Base-by-base conservation (phyloP, 2,797 vertebrate species). In the Hydrolagus colliei region DNA sequence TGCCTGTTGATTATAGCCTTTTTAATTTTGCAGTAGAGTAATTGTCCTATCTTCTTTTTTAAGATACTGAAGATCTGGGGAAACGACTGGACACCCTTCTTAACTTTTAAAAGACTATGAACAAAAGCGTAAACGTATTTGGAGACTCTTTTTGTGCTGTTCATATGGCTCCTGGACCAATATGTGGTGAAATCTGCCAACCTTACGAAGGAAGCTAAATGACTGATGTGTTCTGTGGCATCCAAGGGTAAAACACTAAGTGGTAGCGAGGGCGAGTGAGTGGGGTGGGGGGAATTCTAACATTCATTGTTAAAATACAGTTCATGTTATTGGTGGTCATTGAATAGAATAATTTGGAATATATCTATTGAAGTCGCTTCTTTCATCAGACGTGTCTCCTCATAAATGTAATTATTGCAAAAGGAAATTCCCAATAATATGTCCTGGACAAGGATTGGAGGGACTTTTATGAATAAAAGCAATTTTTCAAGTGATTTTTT, bases 301-400 rank as follows among this genome's bases (percentile, higher is more conserved):
- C 90, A 91, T 88, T 89, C 87, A 32, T n/a, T 72, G 86, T 84
- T 86, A 82, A 86, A 86, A 9, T n/a, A 13, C 72, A 86, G 62
- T 27, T 90, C 91, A 91, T 87, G 91, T 92, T 68, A 90, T 93
- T 92, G 93, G 92, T 86, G 90, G 93, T 92, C 92, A 94, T 92
- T 88, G 89, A 88, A 95, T 93, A 90, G 92, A 94, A 93, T 92
- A 94, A 92, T 94, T 91, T 88, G 89, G 95, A 96, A 96, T 96
- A 95, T 97, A 98, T 96, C 97, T 97, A 97, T 97, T 96, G 94
- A 92, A 88, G 91, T 88, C 89, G 87, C 91, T 89, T 91, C 88
- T 91, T 89, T 92, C 91, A 90, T 91, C 86, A 86, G 90, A 82
- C 91, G 91, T 92, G 92, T 89, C 92, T 92, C 92, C 89, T 88